Percentiles rank a stretch among this genome's conserved stretches.
Conservation (phyloP, 2,113 vertebrate genomes). For the Calyptommatus sinebrachiatus region DNA sequence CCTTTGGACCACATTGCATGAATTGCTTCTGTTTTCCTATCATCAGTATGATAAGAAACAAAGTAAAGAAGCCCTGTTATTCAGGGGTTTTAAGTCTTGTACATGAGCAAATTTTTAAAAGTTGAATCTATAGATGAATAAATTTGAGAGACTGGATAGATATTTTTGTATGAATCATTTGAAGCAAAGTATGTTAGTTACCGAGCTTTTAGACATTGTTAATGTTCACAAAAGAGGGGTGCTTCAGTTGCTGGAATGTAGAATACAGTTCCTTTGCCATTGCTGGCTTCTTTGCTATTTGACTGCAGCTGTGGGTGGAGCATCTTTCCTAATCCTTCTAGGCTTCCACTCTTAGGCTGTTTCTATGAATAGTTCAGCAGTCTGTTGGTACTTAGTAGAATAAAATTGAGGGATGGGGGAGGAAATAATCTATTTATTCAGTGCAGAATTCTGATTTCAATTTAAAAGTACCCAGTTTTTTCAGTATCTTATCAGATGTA, state of each 20-base stretch:
- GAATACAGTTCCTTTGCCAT: neutral
- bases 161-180: conserved; percentile 35
- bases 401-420: neutral
- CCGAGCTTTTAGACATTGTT: conserved; percentile 7
- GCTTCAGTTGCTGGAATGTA: conserved; percentile 1
- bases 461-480: conserved; percentile 31
- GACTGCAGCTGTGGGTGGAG: neutral
- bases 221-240: neutral
- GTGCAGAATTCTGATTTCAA: conserved; percentile 31
- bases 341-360: conserved; percentile 42
- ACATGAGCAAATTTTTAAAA: conserved; percentile 8
- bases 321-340: neutral
- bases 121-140: neutral
- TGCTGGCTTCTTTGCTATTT: neutral
- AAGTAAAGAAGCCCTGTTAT: neutral
- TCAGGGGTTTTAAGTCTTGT: conserved; percentile 20
- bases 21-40: neutral
- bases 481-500: neutral
- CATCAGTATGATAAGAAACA: neutral
- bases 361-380: conserved; percentile 36
- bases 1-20: neutral
- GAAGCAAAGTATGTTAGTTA: conserved; percentile 1
- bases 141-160: rapidly evolving
- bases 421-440: conserved; percentile 38
- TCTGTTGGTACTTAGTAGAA: neutral